Base-by-base conservation (phyloP, 2,797 vertebrate genomes). In the Gymnocypris eckloni region DNA sequence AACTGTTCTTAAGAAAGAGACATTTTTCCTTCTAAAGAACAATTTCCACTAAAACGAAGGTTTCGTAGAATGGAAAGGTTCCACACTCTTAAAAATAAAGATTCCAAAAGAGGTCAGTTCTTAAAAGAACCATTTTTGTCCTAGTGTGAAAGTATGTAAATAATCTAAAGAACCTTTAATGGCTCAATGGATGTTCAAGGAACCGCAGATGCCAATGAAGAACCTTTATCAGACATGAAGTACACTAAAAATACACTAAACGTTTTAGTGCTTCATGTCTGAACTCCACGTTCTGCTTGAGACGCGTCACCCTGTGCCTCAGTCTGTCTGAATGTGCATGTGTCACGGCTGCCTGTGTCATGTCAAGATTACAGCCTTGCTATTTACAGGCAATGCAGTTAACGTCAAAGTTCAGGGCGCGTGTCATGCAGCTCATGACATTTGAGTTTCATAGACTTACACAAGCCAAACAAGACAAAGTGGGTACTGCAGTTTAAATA, bases 341-440 rank as follows among this genome's bases (percentile, higher is more conserved):
- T 87, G 72, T 78, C 73, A 3, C 6, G 37, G 69, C 61, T 82
- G 77, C 64, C 80, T 90, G 89, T 82, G 33, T 87, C 85, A 52
- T 83, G 71, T 90, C 87, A 83, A 69, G 76, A 81, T 85, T 86
- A 84, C 83, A 81, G 85, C 66, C 64, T 75, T 86, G 85, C 84
- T 87, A 61, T 86, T 86, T 54, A 61, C 80, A 25, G 78, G 54
- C 77, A 56, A 25, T 50, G 59, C 61, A 78, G 71, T 82, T 86
- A 79, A 85, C 73, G 18, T 89, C 86, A 89, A 87, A 85, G 82
- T 79, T 82, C 50, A 33, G 45, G 28, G 48, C 72, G 4, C 11
- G 25, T 75, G 87, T 79, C 79, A 45, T 76, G 86, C 50, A 79
- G 66, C 50, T 64, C 72, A 22, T 59, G 16, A 79, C 59, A 56